Conservation (phyloP, 2,113 vertebrate genomes). For the Ptyas mucosa region DNA sequence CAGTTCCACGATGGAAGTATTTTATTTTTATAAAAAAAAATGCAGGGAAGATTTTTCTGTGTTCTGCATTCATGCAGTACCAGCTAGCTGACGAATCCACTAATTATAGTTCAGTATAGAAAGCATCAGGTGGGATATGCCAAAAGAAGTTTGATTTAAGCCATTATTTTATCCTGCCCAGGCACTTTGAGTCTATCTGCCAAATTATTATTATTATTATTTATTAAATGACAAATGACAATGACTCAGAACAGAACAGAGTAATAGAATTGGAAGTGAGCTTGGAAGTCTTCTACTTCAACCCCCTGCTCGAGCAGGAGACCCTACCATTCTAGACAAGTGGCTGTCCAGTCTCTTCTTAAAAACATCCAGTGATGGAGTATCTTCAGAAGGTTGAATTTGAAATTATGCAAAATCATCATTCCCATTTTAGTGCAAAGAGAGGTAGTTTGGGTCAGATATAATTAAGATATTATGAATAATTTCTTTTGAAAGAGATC, state of each 20-base stretch:
- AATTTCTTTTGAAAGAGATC: slow-evolving; percentile 11
- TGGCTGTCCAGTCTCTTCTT: neutral
- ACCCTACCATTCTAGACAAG: neutral
- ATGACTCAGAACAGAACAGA: neutral
- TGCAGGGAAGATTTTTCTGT: neutral
- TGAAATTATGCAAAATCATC: slow-evolving; percentile 14
- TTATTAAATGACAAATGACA: too few species aligned
- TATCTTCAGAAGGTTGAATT: neutral
- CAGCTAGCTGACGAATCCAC: neutral
- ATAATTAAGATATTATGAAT: slow-evolving; percentile 5
- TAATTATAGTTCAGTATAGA: neutral
- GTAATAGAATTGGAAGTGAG: neutral
- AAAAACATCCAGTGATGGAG: neutral
- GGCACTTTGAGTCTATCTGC: neutral
- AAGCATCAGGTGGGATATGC: neutral
- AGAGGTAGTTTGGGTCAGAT: neutral
- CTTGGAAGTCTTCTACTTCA: neutral
- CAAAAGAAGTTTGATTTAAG: neutral
- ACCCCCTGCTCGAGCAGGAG: neutral
- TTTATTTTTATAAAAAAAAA: neutral
- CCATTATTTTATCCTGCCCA: neutral
- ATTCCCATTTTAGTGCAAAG: neutral
- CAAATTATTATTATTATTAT: too few species aligned
- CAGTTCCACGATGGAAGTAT: neutral
- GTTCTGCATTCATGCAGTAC: neutral